These are phyloP conservation scores for Drosophila ambigua DNA, from an alignment of 1,140 invertebrate genomes.

Conservation along the genomic window DNA sequence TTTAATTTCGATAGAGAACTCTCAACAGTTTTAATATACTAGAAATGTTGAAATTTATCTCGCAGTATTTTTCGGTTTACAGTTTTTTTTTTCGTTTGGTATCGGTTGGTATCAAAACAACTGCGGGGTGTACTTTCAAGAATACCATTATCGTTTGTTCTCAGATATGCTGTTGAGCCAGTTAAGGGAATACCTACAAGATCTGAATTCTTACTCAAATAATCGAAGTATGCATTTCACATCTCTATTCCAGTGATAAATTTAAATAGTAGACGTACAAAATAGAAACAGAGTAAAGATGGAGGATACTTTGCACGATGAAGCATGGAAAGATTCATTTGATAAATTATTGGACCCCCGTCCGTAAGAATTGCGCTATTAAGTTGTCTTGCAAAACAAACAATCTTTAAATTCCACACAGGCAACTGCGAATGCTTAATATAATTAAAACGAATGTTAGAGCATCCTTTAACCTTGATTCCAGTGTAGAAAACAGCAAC, in stretches of 20 bases:
- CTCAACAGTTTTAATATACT: too few relatives aligned
- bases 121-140: background rate
- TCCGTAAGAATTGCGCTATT: slow-evolving; percentile 39
- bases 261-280: too few relatives aligned
- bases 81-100: too few relatives aligned
- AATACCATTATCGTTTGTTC: too few relatives aligned
- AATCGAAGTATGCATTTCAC: background rate
- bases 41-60: too few relatives aligned
- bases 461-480: slow-evolving; percentile 72
- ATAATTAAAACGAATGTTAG: slow-evolving; percentile 57
- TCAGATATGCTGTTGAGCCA: too few relatives aligned
- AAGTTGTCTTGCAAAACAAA: background rate
- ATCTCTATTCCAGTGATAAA: background rate
- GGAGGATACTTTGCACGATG: slow-evolving; percentile 57
- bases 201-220: too few relatives aligned
- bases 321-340: slow-evolving; percentile 73
- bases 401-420: slow-evolving; percentile 15
- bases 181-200: too few relatives aligned
- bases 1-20: too few relatives aligned
- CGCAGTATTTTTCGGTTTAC: too few relatives aligned
- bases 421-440: slow-evolving; percentile 56
- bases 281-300: slow-evolving; percentile 2
- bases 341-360: slow-evolving; percentile 60
- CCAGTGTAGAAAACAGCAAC: slow-evolving; percentile 74
- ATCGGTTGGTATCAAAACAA: background rate